These are phyloP conservation scores for Lagopus leucura DNA, from an alignment of 2,113 vertebrate genomes.

Conservation along the genomic window DNA sequence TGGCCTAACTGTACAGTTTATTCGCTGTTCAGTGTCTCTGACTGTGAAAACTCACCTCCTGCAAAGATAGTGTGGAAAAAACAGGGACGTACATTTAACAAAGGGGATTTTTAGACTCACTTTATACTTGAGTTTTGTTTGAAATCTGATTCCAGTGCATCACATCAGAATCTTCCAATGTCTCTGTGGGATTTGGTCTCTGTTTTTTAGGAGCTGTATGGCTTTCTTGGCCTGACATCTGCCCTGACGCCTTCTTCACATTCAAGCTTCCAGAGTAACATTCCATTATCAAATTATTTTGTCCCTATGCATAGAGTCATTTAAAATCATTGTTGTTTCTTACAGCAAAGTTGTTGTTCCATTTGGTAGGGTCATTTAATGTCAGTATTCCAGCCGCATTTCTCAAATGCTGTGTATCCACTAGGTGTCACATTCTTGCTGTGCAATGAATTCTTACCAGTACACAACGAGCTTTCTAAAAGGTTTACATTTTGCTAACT, in stretches of 20 bases:
- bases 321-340: neutral
- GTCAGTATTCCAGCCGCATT: neutral
- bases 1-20: neutral
- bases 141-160: neutral
- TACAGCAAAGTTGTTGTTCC: neutral
- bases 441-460: neutral
- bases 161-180: neutral
- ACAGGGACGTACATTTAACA: neutral
- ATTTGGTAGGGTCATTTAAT: neutral
- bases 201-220: neutral
- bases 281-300: neutral
- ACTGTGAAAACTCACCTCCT: neutral
- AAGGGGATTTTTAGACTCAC: fast-evolving
- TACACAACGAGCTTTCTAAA: neutral
- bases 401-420: neutral
- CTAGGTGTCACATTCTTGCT: slow-evolving; percentile 68
- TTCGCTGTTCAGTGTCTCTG: neutral
- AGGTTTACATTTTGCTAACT: neutral
- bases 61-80: neutral
- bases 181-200: neutral
- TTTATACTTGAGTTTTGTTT: neutral
- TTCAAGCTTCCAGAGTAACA: neutral
- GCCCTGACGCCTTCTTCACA: neutral
- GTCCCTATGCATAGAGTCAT: neutral
- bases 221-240: neutral